A percentile compares a stretch with the other conserved stretches of the same genome.
Evolutionary conservation across 2,797 vertebrate genomes (phyloP).

Genomic region (Graptemys geographica): DNA sequence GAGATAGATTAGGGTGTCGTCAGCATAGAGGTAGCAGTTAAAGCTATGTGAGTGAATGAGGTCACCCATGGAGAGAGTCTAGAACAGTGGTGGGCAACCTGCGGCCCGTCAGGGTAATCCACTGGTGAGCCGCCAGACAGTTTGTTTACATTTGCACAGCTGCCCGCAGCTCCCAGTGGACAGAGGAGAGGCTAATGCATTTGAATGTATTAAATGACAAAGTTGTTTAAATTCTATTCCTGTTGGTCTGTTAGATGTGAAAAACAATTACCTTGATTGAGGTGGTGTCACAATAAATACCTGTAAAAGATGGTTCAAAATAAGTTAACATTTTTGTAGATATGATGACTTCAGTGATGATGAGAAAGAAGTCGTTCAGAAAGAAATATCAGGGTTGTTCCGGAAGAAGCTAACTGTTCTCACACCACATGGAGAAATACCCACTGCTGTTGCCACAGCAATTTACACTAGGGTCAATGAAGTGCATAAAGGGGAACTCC

Average conservation of each 20-base stretch:
- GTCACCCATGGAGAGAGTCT: not conserved
- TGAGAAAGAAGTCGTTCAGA: not conserved
- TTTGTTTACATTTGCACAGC: no score
- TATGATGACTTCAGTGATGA: not conserved
- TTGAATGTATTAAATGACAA: not conserved
- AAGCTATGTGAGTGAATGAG: not conserved
- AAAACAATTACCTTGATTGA: not conserved
- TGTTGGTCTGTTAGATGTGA: not conserved
- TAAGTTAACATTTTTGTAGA: not conserved
- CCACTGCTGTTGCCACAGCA: constrained; percentile 45
- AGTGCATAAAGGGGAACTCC: constrained; percentile 50
- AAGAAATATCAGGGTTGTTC: not conserved
- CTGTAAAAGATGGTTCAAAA: not conserved
- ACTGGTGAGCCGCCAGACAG: no score
- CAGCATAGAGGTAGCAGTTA: not conserved
- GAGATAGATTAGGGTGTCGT: not conserved
- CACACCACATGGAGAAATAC: constrained; percentile 45
- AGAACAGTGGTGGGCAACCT: not conserved
- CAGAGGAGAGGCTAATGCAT: not conserved
- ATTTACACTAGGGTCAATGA: constrained; percentile 68
- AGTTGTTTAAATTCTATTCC: not conserved
- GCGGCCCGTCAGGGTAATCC: no score
- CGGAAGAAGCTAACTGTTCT: not conserved
- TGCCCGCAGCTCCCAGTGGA: no score
- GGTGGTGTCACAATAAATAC: not conserved